These are phyloP conservation scores for Phalacrocorax carbo DNA, from an alignment of 2,113 vertebrate genomes.

Conservation along the genomic window DNA sequence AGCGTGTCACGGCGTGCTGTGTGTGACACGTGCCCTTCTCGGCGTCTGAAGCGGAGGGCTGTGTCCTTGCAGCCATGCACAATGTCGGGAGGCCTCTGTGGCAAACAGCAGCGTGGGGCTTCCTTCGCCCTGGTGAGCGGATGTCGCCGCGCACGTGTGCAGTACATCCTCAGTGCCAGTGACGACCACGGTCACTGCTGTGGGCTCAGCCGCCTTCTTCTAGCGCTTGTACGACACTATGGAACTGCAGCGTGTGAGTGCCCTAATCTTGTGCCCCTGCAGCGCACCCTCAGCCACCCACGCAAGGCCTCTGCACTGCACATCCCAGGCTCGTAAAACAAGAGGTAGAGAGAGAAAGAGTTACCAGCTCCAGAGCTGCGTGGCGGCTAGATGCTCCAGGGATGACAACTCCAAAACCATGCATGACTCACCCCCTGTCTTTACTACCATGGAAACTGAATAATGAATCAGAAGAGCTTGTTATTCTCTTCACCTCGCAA, in stretches of 20 bases:
- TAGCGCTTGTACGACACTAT: no score
- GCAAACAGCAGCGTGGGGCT: background rate
- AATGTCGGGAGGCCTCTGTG: background rate
- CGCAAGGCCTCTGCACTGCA: background rate
- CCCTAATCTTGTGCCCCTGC: background rate
- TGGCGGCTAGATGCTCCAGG: background rate
- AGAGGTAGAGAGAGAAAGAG: background rate
- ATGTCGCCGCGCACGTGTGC: fast-evolving
- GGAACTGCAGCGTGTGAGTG: background rate
- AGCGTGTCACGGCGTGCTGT: background rate
- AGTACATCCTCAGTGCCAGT: no score
- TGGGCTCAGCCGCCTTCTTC: background rate
- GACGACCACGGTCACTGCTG: background rate
- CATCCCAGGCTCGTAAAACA: background rate
- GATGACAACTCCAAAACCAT: background rate
- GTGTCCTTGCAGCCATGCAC: background rate
- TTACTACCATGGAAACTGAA: conserved; percentile 36
- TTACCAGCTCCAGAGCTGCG: background rate
- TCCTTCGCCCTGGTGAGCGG: background rate
- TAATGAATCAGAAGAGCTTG: background rate
- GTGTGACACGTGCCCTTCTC: background rate
- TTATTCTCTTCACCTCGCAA: background rate
- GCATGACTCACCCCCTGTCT: background rate
- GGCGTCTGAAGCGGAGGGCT: background rate
- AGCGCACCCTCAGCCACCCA: background rate